Evolutionary conservation across 2,113 vertebrate species (phyloP).

Genomic region (Anhinga rufa): DNA sequence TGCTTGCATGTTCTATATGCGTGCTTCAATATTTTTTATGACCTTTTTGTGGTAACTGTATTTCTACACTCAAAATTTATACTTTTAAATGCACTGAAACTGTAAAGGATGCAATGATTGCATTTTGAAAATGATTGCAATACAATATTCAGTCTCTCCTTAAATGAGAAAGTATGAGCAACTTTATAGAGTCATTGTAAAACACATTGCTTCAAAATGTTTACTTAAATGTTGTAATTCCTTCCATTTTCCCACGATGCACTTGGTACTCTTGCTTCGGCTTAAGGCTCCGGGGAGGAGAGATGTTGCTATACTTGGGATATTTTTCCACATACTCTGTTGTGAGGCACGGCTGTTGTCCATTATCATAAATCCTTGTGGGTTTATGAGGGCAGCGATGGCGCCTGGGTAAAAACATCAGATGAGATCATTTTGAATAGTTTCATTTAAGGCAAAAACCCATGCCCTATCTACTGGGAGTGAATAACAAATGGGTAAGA

Average conservation of each 20-base stretch:
- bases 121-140: not conserved
- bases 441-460: not conserved
- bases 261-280: conserved; percentile 63
- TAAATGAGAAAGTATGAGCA: not conserved
- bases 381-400: conserved; percentile 75
- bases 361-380: conserved; percentile 71
- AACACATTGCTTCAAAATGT: not conserved
- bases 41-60: not conserved
- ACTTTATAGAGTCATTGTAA: not conserved
- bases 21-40: not conserved
- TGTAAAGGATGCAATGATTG: not conserved
- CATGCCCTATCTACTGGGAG: not conserved
- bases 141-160: not conserved
- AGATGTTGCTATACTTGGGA: conserved; percentile 62
- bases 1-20: not conserved
- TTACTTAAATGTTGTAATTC: conserved; percentile 83
- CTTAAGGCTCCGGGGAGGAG: conserved; percentile 70
- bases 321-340: conserved; percentile 84
- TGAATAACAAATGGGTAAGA: not conserved
- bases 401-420: conserved; percentile 66
- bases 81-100: not conserved
- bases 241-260: conserved; percentile 72
- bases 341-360: conserved; percentile 3
- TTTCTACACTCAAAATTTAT: not conserved
- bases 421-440: not conserved